Conservation (phyloP, 2,797 vertebrate genomes). For the Xenops minutus region DNA sequence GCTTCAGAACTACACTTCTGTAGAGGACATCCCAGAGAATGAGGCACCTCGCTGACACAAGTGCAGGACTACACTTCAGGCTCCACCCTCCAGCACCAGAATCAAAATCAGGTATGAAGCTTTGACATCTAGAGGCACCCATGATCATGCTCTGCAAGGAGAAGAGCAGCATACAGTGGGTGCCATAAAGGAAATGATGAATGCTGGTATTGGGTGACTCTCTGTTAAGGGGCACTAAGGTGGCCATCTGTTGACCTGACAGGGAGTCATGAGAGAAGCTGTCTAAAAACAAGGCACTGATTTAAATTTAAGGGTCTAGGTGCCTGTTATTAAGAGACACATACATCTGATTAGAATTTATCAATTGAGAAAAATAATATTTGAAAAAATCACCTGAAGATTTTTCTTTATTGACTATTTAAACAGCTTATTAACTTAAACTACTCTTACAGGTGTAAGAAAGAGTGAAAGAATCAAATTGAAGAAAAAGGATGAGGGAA, state of each 20-base stretch:
- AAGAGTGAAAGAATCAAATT: neutral
- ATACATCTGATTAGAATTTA: neutral
- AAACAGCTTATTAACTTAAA: neutral
- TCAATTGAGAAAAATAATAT: neutral
- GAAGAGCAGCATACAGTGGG: neutral
- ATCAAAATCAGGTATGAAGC: neutral
- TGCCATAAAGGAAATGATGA: neutral
- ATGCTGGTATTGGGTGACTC: neutral
- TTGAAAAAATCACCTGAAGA: neutral
- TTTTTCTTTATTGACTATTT: neutral
- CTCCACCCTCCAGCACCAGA: neutral
- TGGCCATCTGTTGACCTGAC: neutral
- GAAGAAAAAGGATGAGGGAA: rapidly evolving
- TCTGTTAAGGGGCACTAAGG: neutral
- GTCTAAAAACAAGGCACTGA: neutral
- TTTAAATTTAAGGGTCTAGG: neutral
- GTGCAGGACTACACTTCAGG: neutral
- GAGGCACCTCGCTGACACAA: neutral
- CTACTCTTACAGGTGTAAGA: neutral
- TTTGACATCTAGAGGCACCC: neutral
- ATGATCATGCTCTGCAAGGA: neutral
- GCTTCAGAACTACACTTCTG: neutral
- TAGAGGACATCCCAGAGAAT: neutral
- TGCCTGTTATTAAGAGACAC: neutral
- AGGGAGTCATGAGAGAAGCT: neutral